A percentile compares a stretch with the other conserved stretches of the same genome.
Evolutionary conservation across 2,797 vertebrate species (phyloP).

Genomic region (Phyllotis vaccarum): DNA sequence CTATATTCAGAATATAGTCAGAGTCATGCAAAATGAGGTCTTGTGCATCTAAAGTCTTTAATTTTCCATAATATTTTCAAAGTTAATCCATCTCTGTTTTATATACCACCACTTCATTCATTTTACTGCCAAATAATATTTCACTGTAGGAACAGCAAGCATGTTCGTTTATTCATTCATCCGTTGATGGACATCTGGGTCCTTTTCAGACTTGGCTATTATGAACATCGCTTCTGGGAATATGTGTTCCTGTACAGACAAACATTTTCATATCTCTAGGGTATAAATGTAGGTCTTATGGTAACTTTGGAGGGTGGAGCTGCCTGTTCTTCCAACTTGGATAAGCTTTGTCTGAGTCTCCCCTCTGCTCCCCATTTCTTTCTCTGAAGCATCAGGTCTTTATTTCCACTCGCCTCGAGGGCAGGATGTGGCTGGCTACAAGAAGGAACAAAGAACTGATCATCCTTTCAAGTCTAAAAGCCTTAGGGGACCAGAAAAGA

Average conservation of each 20-base stretch:
- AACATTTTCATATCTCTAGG: not conserved
- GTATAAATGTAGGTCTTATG: not conserved
- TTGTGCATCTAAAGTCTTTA: not conserved
- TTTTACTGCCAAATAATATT: constrained; percentile 52
- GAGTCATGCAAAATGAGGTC: not conserved
- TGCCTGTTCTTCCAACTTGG: not conserved
- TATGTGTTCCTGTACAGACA: not conserved
- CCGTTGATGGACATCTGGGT: not conserved
- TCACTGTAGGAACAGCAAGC: not conserved
- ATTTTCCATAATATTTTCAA: not conserved
- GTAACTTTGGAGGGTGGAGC: constrained; percentile 17
- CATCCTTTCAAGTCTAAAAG: constrained; percentile 53
- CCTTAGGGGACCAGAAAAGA: constrained; percentile 2
- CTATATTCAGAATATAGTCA: not conserved
- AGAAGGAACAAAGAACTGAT: constrained; percentile 33
- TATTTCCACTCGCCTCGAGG: constrained; percentile 10
- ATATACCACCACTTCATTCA: not conserved
- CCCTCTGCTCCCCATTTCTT: not conserved
- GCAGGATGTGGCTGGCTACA: constrained; percentile 29
- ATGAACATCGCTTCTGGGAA: not conserved
- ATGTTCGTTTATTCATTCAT: not conserved
- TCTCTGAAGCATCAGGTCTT: not conserved
- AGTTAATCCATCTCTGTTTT: not conserved
- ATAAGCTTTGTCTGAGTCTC: not conserved
- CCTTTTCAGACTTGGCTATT: not conserved